Evolutionary conservation across 2,888 invertebrate species (phyloP), one percentile per base, ranked within the genome.

Genomic region (Pollenia labialis): DNA sequence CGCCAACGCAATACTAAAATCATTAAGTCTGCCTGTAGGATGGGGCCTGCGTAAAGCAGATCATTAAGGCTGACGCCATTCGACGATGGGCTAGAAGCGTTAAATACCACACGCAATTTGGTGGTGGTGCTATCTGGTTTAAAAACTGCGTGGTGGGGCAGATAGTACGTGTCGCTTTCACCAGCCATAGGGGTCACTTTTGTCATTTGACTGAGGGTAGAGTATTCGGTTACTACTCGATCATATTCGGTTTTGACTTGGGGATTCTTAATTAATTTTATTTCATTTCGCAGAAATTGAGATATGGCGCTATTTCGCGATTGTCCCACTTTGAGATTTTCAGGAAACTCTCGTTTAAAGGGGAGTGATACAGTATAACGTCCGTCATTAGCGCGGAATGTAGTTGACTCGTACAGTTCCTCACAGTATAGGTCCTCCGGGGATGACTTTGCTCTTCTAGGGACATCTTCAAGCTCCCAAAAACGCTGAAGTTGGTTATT

Each of bases 121-220:
- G 74, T 50, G 1, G 74, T 75, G 4, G 74, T 50, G 50, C 74
- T 75, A 0, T 68, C 48, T 12, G 50, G 68, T 68, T 68, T 68
- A 2, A 50, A 11, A 0, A 71, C 54, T 0, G 62, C 75, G 8
- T 75, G 62, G 14, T 75, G 52, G 12, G 52, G 75, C 32, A 62
- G 11, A 44, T 75, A 75, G 12, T 75, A 75, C 4, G 44, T 4
- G 0, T 9, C 11, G 12, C 8, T 1, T 23, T 18, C 32, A 1
- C 1, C 1, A 18, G 11, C 1, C 8, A 32, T 8, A 40, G 50
- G 75, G n/a, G 40, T 11, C 1, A 62, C 52, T 9, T 11, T 2
- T 6, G n/a, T 64, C 75, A 75, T 75, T 11, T 64, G 50, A 50
- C 50, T 50, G 1, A 62, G 62, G 1, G 52, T 18, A 56, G 60